These are phyloP conservation scores for Trachelus stipa DNA, from an alignment of 2,888 invertebrate genomes.

Conservation along the genomic window DNA sequence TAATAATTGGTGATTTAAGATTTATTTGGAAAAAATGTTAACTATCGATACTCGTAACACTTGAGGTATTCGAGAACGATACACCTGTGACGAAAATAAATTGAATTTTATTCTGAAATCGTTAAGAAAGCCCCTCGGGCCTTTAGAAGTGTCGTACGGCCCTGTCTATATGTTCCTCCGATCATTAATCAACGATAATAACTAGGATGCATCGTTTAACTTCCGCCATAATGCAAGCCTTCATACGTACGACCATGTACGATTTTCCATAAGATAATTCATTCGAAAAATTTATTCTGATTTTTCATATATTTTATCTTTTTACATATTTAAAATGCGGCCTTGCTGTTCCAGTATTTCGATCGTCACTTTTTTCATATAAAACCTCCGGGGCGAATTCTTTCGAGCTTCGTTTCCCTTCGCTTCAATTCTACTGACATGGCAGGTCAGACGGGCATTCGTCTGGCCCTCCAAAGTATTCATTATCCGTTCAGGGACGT, in stretches of 20 bases:
- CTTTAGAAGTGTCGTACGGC: background rate
- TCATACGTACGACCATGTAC: background rate
- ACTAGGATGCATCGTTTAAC: background rate
- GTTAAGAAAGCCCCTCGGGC: background rate
- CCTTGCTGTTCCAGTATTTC: background rate
- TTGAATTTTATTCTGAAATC: background rate
- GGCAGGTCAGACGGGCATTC: background rate
- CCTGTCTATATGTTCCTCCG: background rate
- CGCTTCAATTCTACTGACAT: background rate
- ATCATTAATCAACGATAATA: background rate
- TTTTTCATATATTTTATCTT: background rate
- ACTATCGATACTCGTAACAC: no score
- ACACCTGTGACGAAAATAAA: background rate
- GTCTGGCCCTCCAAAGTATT: background rate
- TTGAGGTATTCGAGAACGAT: background rate
- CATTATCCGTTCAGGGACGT: background rate
- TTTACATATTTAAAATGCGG: background rate
- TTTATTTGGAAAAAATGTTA: no score
- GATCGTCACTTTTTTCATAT: background rate
- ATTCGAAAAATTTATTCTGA: background rate
- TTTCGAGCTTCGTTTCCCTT: background rate
- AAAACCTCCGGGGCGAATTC: background rate
- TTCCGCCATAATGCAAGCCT: background rate
- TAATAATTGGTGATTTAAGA: no score
- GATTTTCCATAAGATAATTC: background rate